Conservation (phyloP, 2,113 vertebrate genomes). For the Toxostoma redivivum region DNA sequence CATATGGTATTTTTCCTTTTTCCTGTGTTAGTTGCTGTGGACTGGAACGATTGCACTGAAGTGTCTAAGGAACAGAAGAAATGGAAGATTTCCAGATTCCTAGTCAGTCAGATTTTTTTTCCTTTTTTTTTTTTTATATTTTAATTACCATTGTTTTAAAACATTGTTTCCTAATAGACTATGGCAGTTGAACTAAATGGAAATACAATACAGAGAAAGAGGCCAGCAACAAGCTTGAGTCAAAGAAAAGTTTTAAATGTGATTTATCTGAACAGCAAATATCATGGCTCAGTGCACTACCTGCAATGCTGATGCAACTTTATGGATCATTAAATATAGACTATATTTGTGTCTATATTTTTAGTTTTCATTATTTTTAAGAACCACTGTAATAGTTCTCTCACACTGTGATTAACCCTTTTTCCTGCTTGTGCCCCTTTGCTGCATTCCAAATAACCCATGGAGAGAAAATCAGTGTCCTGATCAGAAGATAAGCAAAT, state of each 20-base stretch:
- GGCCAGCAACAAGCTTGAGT: background rate
- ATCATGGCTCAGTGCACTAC: background rate
- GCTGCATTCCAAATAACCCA: background rate
- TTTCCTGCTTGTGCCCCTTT: background rate
- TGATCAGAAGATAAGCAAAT: background rate
- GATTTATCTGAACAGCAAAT: background rate
- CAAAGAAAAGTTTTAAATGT: background rate
- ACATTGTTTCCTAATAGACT: background rate
- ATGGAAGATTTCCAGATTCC: background rate
- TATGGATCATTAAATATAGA: background rate
- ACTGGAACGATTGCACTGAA: background rate
- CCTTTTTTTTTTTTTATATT: no score
- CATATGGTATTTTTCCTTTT: background rate
- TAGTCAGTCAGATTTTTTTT: no score
- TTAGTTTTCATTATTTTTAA: background rate
- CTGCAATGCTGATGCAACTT: background rate
- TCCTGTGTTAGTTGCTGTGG: background rate
- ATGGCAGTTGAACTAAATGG: background rate
- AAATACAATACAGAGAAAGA: background rate
- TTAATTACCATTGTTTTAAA: rapidly evolving
- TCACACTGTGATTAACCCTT: background rate
- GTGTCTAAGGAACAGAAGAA: background rate
- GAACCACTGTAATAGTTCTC: background rate
- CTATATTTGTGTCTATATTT: background rate
- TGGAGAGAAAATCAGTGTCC: background rate